Base-by-base conservation (phyloP, 2,113 vertebrate genomes). In the Empidonax traillii region DNA sequence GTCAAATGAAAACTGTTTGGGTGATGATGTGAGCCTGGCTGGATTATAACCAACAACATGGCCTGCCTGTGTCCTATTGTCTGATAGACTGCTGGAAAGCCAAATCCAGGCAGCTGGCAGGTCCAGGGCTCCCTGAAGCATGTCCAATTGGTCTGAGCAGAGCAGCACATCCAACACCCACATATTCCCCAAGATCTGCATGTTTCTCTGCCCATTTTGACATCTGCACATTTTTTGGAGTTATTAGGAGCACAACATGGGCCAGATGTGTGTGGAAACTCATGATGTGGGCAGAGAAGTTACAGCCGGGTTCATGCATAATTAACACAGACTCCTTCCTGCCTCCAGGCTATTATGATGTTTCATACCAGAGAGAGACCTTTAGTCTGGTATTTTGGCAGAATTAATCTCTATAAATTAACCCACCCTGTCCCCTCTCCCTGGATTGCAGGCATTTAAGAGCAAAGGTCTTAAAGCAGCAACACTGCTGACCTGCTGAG, bases 291-390 rank as follows among this genome's bases (percentile, higher is more conserved):
- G 87, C 72, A 68, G 82, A 93, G 68, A 81, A 94, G 82, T 67
- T 95, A 52, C 52, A 92, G 82, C 12, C 3, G 1, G 66, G 82
- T 86, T 96, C 94, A 94, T 93, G 74, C 66, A 90, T 95, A 92
- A 96, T 94, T 92, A 84, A 93, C 75, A 84, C 9, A 67, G 68
- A 31, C 55, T 92, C 33, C 68, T 93, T 96, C 87, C 67, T 95
- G 55, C 90, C 92, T 94, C 47, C 56, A 59, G 79, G 75, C 85
- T 93, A 56, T 86, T 90, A 30, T 13, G 72, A 80, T 75, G 78
- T 73, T 68, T 94, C 85, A 73, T 77, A 86, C 41, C 83, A 90
- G 63, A 91, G 49, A 76, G 41, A 93, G 53, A 71, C 85, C 82
- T 95, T 87, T 90, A 85, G 75, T 56, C 25, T 69, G 51, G 55